A percentile compares a stretch with the other conserved stretches of the same genome.
phyloP scores from a whole-genome alignment of 2,113 vertebrate genomes.

The Arenaria interpres region DNA sequence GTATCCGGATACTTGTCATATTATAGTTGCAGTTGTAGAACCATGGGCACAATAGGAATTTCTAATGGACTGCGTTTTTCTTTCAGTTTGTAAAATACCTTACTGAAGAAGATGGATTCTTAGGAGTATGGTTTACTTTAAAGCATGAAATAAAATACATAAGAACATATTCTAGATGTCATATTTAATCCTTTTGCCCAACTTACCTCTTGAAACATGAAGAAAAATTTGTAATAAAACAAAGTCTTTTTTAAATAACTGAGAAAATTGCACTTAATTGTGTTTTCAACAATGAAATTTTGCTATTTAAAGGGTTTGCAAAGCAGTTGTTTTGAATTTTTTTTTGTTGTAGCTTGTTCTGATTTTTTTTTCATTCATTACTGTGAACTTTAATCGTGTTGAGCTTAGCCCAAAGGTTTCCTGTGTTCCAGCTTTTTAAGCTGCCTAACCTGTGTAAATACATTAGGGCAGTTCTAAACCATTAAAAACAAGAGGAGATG shows the following conservation, averaged over 20 bases:
- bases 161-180: background rate
- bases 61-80: background rate
- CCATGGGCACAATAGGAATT: background rate
- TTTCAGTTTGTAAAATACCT: background rate
- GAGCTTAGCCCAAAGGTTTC: conserved; percentile 27
- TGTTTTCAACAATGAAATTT: background rate
- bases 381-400: conserved; percentile 13
- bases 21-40: background rate
- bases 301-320: background rate
- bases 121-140: background rate
- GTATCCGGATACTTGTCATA: background rate
- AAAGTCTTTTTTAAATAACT: background rate
- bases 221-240: background rate
- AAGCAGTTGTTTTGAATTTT: background rate
- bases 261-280: background rate
- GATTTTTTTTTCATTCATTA: background rate
- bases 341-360: background rate
- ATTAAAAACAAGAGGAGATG: conserved; percentile 44
- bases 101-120: background rate
- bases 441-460: conserved; percentile 54
- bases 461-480: conserved; percentile 41
- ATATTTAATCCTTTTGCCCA: background rate
- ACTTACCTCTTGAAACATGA: background rate
- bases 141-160: background rate
- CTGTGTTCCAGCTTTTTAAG: conserved; percentile 48